Percentiles rank a stretch among this genome's conserved stretches.
These are phyloP conservation scores for Epiblema foenella DNA, from an alignment of 2,888 invertebrate genomes.

Conservation along the genomic window DNA sequence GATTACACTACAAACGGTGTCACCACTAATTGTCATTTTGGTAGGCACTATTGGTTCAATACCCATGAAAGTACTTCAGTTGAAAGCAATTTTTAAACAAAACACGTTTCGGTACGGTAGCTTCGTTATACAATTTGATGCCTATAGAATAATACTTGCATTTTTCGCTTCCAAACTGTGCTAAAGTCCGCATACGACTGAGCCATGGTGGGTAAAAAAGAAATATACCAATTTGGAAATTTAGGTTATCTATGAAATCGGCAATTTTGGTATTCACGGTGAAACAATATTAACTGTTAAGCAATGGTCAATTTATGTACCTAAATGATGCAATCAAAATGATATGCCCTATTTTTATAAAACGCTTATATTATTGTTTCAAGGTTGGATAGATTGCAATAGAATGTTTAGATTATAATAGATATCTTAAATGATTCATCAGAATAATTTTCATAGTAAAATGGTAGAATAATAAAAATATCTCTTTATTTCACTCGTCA, in stretches of 20 bases:
- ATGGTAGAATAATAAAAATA: too few relatives aligned
- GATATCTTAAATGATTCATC: background rate
- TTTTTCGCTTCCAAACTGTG: conserved; percentile 19
- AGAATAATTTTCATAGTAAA: background rate
- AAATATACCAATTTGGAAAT: conserved; percentile 26
- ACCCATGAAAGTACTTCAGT: background rate
- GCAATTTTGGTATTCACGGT: conserved; percentile 26
- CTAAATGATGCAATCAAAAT: conserved; percentile 21
- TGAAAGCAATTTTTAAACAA: background rate
- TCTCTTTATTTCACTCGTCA: too few relatives aligned
- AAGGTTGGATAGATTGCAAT: conserved; percentile 18
- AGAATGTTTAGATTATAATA: background rate
- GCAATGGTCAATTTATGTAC: conserved; percentile 17
- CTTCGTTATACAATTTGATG: background rate
- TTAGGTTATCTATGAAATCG: conserved; percentile 48
- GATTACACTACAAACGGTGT: conserved; percentile 69
- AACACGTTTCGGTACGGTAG: background rate
- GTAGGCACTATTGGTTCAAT: background rate
- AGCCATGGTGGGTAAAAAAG: conserved; percentile 15
- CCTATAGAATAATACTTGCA: background rate
- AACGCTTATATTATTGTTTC: background rate
- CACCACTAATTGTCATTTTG: conserved; percentile 69
- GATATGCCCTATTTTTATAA: conserved; percentile 1
- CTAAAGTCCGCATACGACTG: conserved; percentile 24
- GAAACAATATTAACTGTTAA: conserved; percentile 8